Conservation (phyloP, 2,888 invertebrate genomes). For the Trichopoda pennipes region DNA sequence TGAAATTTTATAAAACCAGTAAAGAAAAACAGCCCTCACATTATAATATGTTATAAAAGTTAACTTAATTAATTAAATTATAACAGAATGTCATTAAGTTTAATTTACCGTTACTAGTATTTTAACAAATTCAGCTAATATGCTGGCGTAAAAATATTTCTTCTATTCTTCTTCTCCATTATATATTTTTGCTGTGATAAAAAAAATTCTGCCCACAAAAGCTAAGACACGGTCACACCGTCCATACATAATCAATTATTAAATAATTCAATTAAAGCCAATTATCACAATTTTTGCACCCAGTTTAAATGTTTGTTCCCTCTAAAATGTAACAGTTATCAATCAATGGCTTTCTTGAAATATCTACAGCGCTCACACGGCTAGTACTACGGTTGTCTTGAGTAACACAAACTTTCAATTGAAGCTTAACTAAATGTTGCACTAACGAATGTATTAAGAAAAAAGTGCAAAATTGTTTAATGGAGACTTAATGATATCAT, state of each 20-base stretch:
- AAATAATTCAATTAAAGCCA: constrained; percentile 66
- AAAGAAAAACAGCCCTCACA: constrained; percentile 12
- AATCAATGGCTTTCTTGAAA: constrained; percentile 50
- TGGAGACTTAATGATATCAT: constrained; percentile 68
- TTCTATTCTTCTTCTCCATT: constrained; percentile 21
- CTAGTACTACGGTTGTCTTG: not conserved
- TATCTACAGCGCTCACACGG: constrained; percentile 14
- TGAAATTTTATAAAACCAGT: not conserved
- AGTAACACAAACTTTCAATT: constrained; percentile 60
- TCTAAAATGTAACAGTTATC: constrained; percentile 59
- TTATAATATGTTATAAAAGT: not conserved
- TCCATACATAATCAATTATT: constrained; percentile 61
- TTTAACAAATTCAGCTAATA: constrained; percentile 14
- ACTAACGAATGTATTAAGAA: constrained; percentile 1
- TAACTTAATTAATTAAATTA: constrained; percentile 9
- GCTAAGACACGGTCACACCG: not conserved
- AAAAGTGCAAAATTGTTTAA: constrained; percentile 60
- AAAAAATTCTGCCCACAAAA: constrained; percentile 42
- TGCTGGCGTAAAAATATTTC: constrained; percentile 36
- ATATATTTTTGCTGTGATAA: constrained; percentile 17
- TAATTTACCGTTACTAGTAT: constrained; percentile 33
- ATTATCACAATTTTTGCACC: constrained; percentile 57
- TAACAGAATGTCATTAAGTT: constrained; percentile 9
- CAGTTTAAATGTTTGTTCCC: constrained; percentile 28
- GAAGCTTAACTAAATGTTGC: not conserved